Base-by-base conservation (phyloP, 2,888 invertebrate species). In the Siphonodentalium dalli region DNA sequence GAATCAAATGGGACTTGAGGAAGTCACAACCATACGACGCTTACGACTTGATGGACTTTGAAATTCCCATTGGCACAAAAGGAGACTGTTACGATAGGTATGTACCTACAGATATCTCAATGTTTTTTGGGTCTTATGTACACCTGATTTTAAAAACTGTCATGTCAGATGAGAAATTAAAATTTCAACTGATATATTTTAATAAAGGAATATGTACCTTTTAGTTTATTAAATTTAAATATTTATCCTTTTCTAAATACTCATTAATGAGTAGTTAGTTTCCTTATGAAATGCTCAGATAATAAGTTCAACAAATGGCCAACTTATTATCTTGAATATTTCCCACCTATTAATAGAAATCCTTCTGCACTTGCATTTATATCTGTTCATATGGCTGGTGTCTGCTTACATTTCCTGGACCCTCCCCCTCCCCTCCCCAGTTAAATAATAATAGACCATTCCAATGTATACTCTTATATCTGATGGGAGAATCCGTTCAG, bases 21-120 rank as follows among this genome's bases (percentile, higher is more conserved):
- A 97, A 98, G 83, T 84, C 89, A 13, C 92, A 94, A 81, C 99
- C 99, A 0, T 99, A 99, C 81, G 99, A 99, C 82, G 96, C 92
- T 0, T 99, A 99, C 79, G 86, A 93, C 74, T 84, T 89, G 46
- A 86, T 98, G 0, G 96, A 99, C 13, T 99, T 99, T 80, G 99
- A 99, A 77, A 88, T 99, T 1, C 99, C 99, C 9, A 90, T 99
- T 69, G 99, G 99, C 1, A 88, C 87, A 4, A 89, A 93, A 58
- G 99, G 99, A 1, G 99, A 99, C 80, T 97, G 96, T 77, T 99
- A 97, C 77, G 99, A 99, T 82, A 89, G 95, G 89, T 90, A 66
- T 46, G 48, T 20, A 1, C 23, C 13, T 3, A 15, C 9, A 44
- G 20, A 21, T 20, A 44, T 3, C 18, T 21, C 20, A 7, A 18